These are phyloP conservation scores for Emydoidea blandingii DNA, from an alignment of 2,797 vertebrate species.

Conservation along the genomic window DNA sequence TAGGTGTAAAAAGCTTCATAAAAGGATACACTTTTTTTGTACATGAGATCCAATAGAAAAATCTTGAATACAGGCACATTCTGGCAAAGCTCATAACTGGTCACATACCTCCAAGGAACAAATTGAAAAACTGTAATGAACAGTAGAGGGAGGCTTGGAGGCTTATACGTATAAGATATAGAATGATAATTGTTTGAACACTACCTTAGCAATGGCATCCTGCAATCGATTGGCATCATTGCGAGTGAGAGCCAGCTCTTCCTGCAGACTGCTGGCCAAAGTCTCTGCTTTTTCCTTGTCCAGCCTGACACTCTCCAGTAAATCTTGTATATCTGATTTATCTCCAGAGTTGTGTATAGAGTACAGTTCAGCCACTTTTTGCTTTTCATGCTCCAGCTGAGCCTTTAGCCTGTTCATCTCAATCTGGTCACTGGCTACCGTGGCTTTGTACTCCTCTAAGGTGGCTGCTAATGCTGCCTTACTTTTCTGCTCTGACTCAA, in stretches of 20 bases:
- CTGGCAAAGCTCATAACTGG: neutral
- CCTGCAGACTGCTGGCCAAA: slow-evolving; percentile 87
- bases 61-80: neutral
- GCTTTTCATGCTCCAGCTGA: slow-evolving; percentile 95
- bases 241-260: slow-evolving; percentile 90
- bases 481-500: slow-evolving; percentile 93
- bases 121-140: neutral
- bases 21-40: neutral
- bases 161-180: accelerated
- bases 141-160: accelerated
- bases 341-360: slow-evolving; percentile 94
- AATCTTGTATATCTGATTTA: slow-evolving; percentile 93
- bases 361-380: slow-evolving; percentile 93
- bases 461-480: slow-evolving; percentile 84
- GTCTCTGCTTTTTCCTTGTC: slow-evolving; percentile 95
- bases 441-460: slow-evolving; percentile 91
- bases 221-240: slow-evolving; percentile 88
- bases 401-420: slow-evolving; percentile 91
- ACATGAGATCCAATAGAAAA: neutral
- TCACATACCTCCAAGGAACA: neutral
- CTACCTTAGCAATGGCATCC: slow-evolving; percentile 92
- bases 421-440: slow-evolving; percentile 88
- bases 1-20: neutral
- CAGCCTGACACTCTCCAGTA: slow-evolving; percentile 91
- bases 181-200: neutral